Base-by-base conservation (phyloP, 2,113 vertebrate species). In the Pollimyrus isidori region DNA sequence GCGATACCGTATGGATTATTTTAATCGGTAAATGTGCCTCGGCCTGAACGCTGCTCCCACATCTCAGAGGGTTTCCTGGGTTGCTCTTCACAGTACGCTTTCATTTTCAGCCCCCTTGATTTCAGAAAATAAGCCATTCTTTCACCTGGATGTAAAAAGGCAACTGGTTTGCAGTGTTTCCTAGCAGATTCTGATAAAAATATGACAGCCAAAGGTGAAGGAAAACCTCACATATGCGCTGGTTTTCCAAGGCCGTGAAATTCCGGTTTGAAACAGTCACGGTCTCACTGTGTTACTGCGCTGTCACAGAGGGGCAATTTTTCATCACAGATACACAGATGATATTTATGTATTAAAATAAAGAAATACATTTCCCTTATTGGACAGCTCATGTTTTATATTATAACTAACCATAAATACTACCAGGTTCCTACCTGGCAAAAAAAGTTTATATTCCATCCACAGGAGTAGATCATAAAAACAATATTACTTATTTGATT, bases 391-490 rank as follows among this genome's bases (percentile, higher is more conserved):
- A 48, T 21, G 19, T 91, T 91, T 91, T 90, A 89, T 50, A 89
- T 87, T 89, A 23, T 46, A 23, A 50, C n/a, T 89, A 52, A 87
- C 89, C 90, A 89, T 91, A 88, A 62, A 89, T 86, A 89, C 87
- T 89, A 86, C 91, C 87, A 86, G 42, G 82, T 87, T 85, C 73
- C 69, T 58, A 89, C 82, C 80, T 23, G 88, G 35, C 89, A 88
- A 58, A 50, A 85, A 89, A 82, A 53, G 91, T 10, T 88, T 91
- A 92, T 91, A 92, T 91, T 88, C 87, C 90, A 88, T 92, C 89
- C 21, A 45, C 91, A 91, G 92, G 91, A 93, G 87, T 49, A 89
- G 85, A 92, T 91, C 90, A 88, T 90, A 93, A 93, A 94, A 90
- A 93, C 90, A 30, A 90, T 92, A 91, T 91, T 92, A 87, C 91